Evolutionary conservation across 2,888 invertebrate species (phyloP), one percentile per base, ranked within the genome.

Genomic region (Pseudococcus jackbeardsleyi): DNA sequence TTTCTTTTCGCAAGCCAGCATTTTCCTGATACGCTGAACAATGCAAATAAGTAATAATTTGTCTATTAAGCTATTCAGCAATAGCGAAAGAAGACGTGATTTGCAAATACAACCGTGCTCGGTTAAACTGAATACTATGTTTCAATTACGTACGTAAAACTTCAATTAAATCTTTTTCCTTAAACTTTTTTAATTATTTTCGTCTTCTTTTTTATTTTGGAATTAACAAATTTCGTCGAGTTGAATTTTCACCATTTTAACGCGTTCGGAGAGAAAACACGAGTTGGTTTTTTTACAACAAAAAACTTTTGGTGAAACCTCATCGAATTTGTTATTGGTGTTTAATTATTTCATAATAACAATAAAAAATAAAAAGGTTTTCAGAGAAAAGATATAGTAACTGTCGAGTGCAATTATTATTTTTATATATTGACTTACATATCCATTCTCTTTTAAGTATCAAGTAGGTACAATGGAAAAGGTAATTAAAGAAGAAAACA

Each of bases 21-120:
- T 46, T 82, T 82, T 46, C 12, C 19, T 82, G 42, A 19, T 19
- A 82, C 46, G 79, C 19, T 82, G 46, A 42, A 46, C 39, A 46
- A 46, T 82, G 19, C 46, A 46, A 82, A 82, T 82, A 82, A 82
- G 79, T 82, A 46, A 46, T 82, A 82, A 82, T 82, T 82, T 46
- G 79, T 46, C 12, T 82, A 82, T 82, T 46, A 82, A 82, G 46
- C 42, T 42, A 82, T 82, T 19, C 79, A 77, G 39, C 77, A 6
- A 9, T 6, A 33, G 42, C 12, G 46, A 82, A 77, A 17, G 2
- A 19, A 33, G 72, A 72, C 9, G 9, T 19, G 33, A 72, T 72
- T 39, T 72, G 22, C 68, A 72, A 72, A 72, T 72, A 15, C 3
- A 72, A 72, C 33, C 72, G 8, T 33, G 72, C 72, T 72, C 39